A percentile compares a stretch with the other conserved stretches of the same genome.
Conservation (phyloP, 2,113 vertebrate species). For the Nibea coibor region DNA sequence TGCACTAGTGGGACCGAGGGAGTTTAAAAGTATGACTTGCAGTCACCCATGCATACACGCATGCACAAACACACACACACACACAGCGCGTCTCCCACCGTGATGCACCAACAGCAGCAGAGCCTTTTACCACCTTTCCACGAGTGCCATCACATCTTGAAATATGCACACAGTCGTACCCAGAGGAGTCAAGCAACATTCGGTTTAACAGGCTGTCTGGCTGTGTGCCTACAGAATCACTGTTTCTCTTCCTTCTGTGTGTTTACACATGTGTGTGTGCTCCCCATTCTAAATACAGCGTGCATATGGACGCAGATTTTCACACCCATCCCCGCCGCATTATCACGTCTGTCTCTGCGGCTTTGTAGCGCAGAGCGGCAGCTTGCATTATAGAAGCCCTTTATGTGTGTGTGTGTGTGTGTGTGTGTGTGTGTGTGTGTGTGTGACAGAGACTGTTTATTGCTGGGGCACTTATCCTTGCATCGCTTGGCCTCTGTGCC, state of each 20-base stretch:
- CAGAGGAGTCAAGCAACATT: not conserved
- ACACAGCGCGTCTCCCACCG: not conserved
- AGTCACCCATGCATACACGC: not conserved
- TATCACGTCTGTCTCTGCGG: constrained; percentile 51
- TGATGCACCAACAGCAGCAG: not conserved
- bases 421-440: not conserved
- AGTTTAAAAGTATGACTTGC: constrained; percentile 17
- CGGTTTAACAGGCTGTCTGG: not conserved
- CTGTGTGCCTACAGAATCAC: not conserved
- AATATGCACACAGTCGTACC: not conserved
- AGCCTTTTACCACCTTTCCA: constrained; percentile 38
- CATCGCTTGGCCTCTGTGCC: constrained; percentile 43
- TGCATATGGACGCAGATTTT: constrained; percentile 40
- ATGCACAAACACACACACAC: not conserved
- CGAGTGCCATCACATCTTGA: constrained; percentile 2
- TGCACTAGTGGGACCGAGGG: constrained; percentile 12
- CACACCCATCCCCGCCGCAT: constrained; percentile 47
- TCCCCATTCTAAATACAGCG: constrained; percentile 24
- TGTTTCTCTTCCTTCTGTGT: not conserved
- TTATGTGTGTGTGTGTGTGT: not conserved
- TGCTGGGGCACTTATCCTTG: constrained; percentile 38
- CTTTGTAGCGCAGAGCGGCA: constrained; percentile 30
- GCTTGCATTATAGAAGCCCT: constrained; percentile 30
- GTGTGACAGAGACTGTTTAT: constrained; percentile 3
- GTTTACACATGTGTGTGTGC: constrained; percentile 22